phyloP scores from a whole-genome alignment of 2,797 vertebrate species.

The Danio albolineatus region DNA sequence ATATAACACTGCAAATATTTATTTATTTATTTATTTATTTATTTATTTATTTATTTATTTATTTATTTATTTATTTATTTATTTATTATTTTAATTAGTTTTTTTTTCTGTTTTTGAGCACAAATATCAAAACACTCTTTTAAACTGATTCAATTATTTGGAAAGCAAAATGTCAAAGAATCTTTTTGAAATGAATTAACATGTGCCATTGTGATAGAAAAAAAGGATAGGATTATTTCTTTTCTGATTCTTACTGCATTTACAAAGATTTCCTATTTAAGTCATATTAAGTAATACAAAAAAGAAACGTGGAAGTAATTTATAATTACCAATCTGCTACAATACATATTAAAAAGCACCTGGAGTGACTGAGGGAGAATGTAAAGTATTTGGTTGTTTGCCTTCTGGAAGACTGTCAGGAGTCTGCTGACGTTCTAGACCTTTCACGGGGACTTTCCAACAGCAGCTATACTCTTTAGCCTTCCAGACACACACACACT shows the following conservation, averaged over 20 bases:
- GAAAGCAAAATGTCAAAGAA: not conserved
- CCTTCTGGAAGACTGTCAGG: not conserved
- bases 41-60: no score
- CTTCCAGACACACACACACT: not conserved
- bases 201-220: no score
- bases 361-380: slow-evolving; percentile 7
- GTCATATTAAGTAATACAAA: not conserved
- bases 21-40: no score
- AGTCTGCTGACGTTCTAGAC: slow-evolving; percentile 7
- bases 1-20: not conserved
- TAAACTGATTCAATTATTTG: not conserved
- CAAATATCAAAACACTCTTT: not conserved
- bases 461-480: not conserved
- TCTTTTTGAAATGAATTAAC: no score
- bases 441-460: slow-evolving; percentile 30
- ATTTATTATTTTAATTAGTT: no score
- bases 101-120: not conserved
- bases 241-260: no score
- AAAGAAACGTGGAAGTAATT: not conserved
- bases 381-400: slow-evolving; percentile 30
- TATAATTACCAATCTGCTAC: not conserved
- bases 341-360: not conserved
- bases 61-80: no score
- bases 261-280: not conserved
- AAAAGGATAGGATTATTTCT: no score